These are phyloP conservation scores for Rugalucina vietnamica DNA, from an alignment of 2,888 invertebrate species.

Conservation along the genomic window DNA sequence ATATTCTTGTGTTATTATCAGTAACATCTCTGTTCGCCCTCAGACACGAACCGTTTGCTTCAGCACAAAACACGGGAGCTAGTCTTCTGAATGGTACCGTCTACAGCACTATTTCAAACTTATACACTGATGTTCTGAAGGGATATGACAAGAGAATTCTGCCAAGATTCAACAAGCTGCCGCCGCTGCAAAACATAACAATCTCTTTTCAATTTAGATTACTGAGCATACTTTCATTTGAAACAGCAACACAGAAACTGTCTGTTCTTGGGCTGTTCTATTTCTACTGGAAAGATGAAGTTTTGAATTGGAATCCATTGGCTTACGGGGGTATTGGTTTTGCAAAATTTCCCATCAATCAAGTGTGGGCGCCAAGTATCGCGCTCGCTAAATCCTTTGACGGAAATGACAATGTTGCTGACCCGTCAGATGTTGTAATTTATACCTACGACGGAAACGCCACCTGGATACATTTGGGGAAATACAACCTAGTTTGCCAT, in stretches of 20 bases:
- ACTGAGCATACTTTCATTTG: background rate
- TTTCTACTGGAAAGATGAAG: background rate
- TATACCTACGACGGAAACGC: background rate
- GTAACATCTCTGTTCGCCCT: too few species aligned
- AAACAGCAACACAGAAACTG: background rate
- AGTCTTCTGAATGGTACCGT: background rate
- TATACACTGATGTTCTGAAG: background rate
- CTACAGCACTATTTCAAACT: background rate
- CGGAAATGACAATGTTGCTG: background rate
- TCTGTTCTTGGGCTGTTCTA: background rate
- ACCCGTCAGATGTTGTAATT: background rate
- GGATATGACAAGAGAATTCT: background rate
- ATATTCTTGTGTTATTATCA: too few species aligned
- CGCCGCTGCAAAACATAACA: background rate
- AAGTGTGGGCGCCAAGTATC: background rate
- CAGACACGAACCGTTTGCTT: too few species aligned
- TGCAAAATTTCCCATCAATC: background rate
- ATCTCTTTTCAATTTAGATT: background rate
- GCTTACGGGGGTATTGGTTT: background rate
- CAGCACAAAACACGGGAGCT: too few species aligned
- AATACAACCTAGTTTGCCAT: background rate
- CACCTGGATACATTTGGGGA: background rate
- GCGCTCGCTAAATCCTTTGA: background rate
- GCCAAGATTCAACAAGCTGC: background rate
- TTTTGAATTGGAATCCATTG: background rate